Evolutionary conservation across 2,797 vertebrate genomes (phyloP), one percentile per base, ranked within the genome.

Genomic region (Halcyon leucocephala): DNA sequence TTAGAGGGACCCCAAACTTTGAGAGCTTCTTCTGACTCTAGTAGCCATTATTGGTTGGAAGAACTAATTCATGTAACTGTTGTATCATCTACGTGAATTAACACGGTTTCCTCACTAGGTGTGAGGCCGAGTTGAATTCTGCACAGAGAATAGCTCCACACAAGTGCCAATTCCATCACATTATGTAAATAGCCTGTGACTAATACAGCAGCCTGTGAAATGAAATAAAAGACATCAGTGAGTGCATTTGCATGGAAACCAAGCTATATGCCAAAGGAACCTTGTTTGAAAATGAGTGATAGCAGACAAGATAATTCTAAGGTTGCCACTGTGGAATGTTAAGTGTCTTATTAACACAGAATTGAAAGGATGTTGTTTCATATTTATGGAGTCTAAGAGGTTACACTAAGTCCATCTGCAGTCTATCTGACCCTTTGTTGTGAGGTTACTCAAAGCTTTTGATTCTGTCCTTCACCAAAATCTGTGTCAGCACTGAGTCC

Each of bases 251-350:
- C 93, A 82, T 89, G 73, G 92, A 92, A 95, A 91, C 41, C 58
- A 79, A 55, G 54, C 64, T 44, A 12, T 46, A 31, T 76, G 85
- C 72, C 66, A 93, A 88, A 86, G 60, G 79, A 95, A 64, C 74
- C 41, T 92, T 71, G 76, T 88, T 95, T 86, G 44, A 96, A 95
- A 88, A 48, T 90, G 95, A 96, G 46, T 74, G 95, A 90, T 78
- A 79, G 65, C 52, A 95, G 96, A 96, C 94, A 96, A 88, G 91
- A 91, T 96, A 95, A 95, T 96, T 95, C 93, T 94, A 90, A 93
- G 71, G 77, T 90, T 96, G 89, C 86, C 71, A 66, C 39, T 79
- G 72, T 92, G 60, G 57, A 89, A 57, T 89, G 94, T 88, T 2
- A 88, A 95, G 82, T 65, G 76, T 82, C 72, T 94, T 78, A 78